These are phyloP conservation scores for Diogma glabrata DNA, from an alignment of 2,888 invertebrate genomes.

Conservation along the genomic window DNA sequence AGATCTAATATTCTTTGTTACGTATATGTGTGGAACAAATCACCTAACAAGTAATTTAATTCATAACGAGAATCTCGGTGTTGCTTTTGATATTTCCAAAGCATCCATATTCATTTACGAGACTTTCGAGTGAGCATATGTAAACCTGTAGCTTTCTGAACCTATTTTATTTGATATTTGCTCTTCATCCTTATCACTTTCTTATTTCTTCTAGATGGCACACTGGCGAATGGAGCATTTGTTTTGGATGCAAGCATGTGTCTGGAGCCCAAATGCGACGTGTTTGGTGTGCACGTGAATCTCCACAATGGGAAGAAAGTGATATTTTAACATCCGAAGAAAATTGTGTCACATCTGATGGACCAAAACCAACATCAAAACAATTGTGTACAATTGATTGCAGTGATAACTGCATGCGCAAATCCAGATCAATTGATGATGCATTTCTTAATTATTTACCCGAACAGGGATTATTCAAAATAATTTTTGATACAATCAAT, in stretches of 20 bases:
- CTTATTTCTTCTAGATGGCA: constrained; percentile 41
- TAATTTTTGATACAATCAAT: constrained; percentile 3
- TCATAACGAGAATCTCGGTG: too few relatives aligned
- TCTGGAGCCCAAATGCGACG: constrained; percentile 36
- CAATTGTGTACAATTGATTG: constrained; percentile 32
- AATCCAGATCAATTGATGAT: not conserved
- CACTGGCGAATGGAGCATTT: constrained; percentile 50
- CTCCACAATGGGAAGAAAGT: constrained; percentile 35
- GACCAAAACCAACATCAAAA: constrained; percentile 25
- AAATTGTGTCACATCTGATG: constrained; percentile 26
- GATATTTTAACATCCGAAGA: constrained; percentile 35
- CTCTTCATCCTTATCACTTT: too few relatives aligned
- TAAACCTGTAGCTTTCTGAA: not conserved
- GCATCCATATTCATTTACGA: too few relatives aligned
- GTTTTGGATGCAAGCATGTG: constrained; percentile 42
- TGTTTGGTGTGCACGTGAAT: constrained; percentile 40
- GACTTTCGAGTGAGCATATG: too few relatives aligned
- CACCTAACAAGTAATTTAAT: too few relatives aligned
- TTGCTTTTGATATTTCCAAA: too few relatives aligned
- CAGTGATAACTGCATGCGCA: not conserved
- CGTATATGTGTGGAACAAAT: too few relatives aligned
- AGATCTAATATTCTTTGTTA: too few relatives aligned
- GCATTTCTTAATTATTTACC: too few relatives aligned
- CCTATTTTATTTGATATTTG: too few relatives aligned
- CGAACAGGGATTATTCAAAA: not conserved